Evolutionary conservation across 2,797 vertebrate genomes (phyloP), one percentile per base, ranked within the genome.

Genomic region (Centropyge bicolor): DNA sequence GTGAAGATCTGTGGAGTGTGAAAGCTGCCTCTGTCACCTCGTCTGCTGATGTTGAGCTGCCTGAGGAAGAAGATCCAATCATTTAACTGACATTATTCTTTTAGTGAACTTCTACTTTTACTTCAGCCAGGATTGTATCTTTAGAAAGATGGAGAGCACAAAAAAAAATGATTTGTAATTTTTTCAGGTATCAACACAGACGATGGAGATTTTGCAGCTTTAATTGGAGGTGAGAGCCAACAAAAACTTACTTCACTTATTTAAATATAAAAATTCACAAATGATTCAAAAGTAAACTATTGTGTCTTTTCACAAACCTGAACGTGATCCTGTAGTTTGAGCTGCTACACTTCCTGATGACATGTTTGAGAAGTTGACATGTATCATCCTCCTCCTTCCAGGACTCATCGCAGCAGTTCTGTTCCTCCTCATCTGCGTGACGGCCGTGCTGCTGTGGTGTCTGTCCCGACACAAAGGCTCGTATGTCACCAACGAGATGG

Each of bases 401-500:
- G 97, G 94, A 8, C 83, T 95, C 40, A 85, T 96, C 7, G 45
- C 86, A 0, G 93, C 86, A 0, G 79, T 96, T 56, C 76, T 95
- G 6, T 77, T 97, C 36, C 24, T 87, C 0, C 85, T 97, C 8
- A 36, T 97, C 52, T 90, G 93, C 75, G 70, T 95, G 2, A 43
- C 92, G 2, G 27, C 91, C 0, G 72, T 96, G 81, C 57, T 96
- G 81, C 77, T 96, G 0, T 89, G 93, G 36, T 95, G 92, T 80
- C 49, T 94, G 82, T 95, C 91, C 90, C 90, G 95, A 80, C 94
- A 96, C 13, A 98, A 97, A 87, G 97, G 98, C 74, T 96, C 95
- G 0, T 99, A 99, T 83, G 83, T 88, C 86, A 98, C 97, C 85
- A 95, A 97, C 0, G 97, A 99, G 92, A 93, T 80, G 73, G 96